Percentiles rank a stretch among this genome's conserved stretches.
These are phyloP conservation scores for Cerceris rybyensis DNA, from an alignment of 2,888 invertebrate genomes.

Conservation along the genomic window DNA sequence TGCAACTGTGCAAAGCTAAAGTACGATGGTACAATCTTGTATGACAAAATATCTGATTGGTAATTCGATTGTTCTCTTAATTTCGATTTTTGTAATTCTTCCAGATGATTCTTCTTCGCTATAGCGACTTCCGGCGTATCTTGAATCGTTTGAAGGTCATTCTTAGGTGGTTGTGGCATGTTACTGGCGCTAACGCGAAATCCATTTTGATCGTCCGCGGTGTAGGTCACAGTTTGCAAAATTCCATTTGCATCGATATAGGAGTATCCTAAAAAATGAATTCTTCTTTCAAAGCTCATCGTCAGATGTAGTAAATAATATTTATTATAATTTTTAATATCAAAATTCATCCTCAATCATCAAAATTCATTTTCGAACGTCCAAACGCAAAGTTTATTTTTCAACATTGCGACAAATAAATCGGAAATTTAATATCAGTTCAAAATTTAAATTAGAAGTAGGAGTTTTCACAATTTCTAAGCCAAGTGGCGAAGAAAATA, in stretches of 20 bases:
- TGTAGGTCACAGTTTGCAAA: slow-evolving; percentile 86
- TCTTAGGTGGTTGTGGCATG: slow-evolving; percentile 75
- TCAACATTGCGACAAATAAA: too few relatives aligned
- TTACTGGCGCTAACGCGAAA: slow-evolving; percentile 87
- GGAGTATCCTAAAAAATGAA: slow-evolving; percentile 83
- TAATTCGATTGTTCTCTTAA: slow-evolving; percentile 42
- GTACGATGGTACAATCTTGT: slow-evolving; percentile 59
- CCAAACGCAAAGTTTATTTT: too few relatives aligned
- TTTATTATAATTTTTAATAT: too few relatives aligned
- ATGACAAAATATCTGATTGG: slow-evolving; percentile 58
- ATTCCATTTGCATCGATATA: slow-evolving; percentile 87
- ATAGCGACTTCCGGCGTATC: slow-evolving; percentile 83
- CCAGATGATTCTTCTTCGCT: slow-evolving; percentile 81
- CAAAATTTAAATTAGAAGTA: too few relatives aligned
- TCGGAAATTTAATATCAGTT: too few relatives aligned
- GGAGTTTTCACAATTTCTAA: too few relatives aligned
- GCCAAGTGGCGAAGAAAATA: too few relatives aligned
- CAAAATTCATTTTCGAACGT: too few relatives aligned
- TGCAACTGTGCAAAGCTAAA: slow-evolving; percentile 52
- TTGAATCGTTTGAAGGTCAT: slow-evolving; percentile 73
- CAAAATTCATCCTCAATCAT: too few relatives aligned
- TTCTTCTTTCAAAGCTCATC: too few relatives aligned
- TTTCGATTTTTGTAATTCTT: slow-evolving; percentile 59
- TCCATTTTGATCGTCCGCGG: slow-evolving; percentile 85
- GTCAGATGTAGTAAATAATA: too few relatives aligned